Base-by-base conservation (phyloP, 2,888 invertebrate species). In the Andrena dorsata region DNA sequence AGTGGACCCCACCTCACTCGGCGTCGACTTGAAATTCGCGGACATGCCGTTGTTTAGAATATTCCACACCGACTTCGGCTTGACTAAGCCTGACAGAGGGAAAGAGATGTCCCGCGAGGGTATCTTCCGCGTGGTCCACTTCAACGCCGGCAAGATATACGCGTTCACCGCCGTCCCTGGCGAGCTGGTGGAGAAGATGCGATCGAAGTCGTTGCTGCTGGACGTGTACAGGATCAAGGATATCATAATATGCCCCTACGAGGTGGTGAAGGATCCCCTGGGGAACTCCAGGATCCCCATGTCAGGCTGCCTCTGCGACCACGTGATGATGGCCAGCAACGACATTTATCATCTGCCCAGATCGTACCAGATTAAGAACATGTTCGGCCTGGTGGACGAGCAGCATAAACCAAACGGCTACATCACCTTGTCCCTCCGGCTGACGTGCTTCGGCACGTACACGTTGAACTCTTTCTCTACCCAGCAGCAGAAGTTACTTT, bases 41-140 rank as follows among this genome's bases (percentile, higher is more conserved):
- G 83, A 86, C 6, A 70, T 85, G 47, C 86, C 86, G 8, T 30
- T 85, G 66, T 83, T 83, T 70, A 66, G 81, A 63, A 81, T 86
- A 6, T 80, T 78, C 32, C 86, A 86, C 77, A 32, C 41, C 7
- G 61, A 30, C 0, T 82, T 82, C 2, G 10, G 41, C 0, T n/a
- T 82, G 30, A 86, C 82, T 3, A 86, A 76, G 41, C 49, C 69
- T 10, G 76, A 80, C 16, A 82, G 84, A 28, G n/a, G 23, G 1
- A 80, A 66, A 20, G 82, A 80, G 13, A 26, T 53, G 20, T 30
- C 58, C 0, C 79, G 73, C 7, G 76, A 74, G 0, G 13, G 4
- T 6, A 70, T 66, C 1, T 70, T 65, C 32, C 70, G 71, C 4
- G 74, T 23, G 0, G 53, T 86, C 0, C 20, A 71, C 13, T 80